Percentiles rank a stretch among this genome's conserved stretches.
Evolutionary conservation across 2,888 invertebrate genomes (phyloP).

Genomic region (Diplazon laetatorius): DNA sequence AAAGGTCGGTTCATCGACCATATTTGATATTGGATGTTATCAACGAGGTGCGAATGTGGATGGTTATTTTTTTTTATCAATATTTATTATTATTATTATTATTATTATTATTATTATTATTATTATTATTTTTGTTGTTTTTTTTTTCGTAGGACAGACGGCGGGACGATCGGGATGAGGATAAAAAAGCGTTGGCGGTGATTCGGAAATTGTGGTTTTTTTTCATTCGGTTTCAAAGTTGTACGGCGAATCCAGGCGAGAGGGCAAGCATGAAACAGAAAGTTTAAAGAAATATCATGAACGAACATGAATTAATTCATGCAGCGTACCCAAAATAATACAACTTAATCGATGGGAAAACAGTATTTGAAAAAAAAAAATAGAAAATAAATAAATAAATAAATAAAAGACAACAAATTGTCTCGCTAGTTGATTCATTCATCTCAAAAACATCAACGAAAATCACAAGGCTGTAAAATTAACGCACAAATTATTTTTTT

Average conservation of each 20-base stretch:
- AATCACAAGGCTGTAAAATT: slow-evolving; percentile 37
- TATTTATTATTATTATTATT: slow-evolving; percentile 40
- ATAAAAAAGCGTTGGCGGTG: slow-evolving; percentile 73
- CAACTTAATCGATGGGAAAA: slow-evolving; percentile 35
- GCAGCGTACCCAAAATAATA: slow-evolving; percentile 59
- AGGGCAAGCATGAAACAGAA: slow-evolving; percentile 83
- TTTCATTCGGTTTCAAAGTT: slow-evolving; percentile 78
- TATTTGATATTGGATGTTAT: slow-evolving; percentile 55
- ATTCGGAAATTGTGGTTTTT: slow-evolving; percentile 67
- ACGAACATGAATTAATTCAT: slow-evolving; percentile 75
- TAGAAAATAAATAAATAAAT: slow-evolving; percentile 7
- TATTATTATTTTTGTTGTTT: slow-evolving; percentile 28
- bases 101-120: slow-evolving; percentile 21
- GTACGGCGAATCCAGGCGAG: slow-evolving; percentile 80
- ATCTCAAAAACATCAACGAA: slow-evolving; percentile 30
- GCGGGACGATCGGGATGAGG: slow-evolving; percentile 62
- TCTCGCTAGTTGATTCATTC: slow-evolving; percentile 36
- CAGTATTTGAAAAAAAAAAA: slow-evolving; percentile 41
- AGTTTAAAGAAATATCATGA: slow-evolving; percentile 81
- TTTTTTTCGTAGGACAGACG: slow-evolving; percentile 49
- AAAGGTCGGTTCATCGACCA: slow-evolving; percentile 57
- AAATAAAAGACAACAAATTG: slow-evolving; percentile 1
- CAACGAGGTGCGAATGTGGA: slow-evolving; percentile 50
- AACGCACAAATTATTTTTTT: slow-evolving; percentile 44
- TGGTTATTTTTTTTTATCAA: slow-evolving; percentile 40